Conservation (phyloP, 2,888 invertebrate genomes). For the Abrostola tripartita region DNA sequence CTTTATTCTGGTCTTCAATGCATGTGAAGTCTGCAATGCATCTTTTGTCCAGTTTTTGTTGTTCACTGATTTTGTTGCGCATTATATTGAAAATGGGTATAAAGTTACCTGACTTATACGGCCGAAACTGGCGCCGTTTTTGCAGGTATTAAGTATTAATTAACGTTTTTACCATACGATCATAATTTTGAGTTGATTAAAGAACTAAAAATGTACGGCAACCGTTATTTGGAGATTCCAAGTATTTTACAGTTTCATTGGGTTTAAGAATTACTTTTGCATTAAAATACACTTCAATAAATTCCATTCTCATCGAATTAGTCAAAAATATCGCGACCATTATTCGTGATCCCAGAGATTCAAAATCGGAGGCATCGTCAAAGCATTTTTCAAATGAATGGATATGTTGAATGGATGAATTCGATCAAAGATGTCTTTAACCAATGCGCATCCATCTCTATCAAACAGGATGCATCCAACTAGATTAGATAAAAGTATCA, state of each 20-base stretch:
- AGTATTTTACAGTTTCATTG: no score
- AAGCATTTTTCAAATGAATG: constrained; percentile 20
- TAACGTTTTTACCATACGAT: no score
- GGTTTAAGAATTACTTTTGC: no score
- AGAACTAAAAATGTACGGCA: no score
- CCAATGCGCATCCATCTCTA: constrained; percentile 29
- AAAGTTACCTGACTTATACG: constrained; percentile 38
- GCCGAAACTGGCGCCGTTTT: constrained; percentile 20
- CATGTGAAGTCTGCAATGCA: constrained; percentile 18
- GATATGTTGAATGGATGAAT: constrained; percentile 26
- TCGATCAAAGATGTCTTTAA: constrained; percentile 18
- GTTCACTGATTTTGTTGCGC: constrained; percentile 46
- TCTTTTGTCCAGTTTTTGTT: constrained; percentile 42
- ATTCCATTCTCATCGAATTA: constrained; percentile 5
- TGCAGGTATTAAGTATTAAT: constrained; percentile 13
- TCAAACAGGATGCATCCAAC: constrained; percentile 47
- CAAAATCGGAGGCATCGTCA: constrained; percentile 19
- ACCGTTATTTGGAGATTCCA: no score
- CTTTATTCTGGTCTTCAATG: constrained; percentile 38
- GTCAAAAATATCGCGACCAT: not conserved
- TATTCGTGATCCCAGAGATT: constrained; percentile 2
- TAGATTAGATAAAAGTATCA: constrained; percentile 47
- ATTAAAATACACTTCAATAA: no score
- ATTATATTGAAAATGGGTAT: constrained; percentile 34
- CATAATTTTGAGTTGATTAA: no score